phyloP scores from a whole-genome alignment of 1,140 invertebrate genomes.

The Drosophila serrata region DNA sequence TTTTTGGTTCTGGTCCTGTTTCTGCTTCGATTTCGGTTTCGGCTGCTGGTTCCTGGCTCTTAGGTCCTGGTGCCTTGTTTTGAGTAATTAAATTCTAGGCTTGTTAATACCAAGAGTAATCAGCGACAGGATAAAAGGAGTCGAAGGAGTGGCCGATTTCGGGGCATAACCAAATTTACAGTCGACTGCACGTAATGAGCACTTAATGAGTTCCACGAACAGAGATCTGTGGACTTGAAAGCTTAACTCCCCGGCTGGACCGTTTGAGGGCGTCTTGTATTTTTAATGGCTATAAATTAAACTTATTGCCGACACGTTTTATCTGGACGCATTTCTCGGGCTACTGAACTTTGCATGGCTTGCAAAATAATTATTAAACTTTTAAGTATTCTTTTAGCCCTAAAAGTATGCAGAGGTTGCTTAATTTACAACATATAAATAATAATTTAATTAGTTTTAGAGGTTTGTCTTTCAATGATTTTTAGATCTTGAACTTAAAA shows the following conservation, averaged over 20 bases:
- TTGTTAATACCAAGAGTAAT: slow-evolving; percentile 51
- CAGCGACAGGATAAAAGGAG: slow-evolving; percentile 37
- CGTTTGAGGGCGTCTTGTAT: slow-evolving; percentile 23
- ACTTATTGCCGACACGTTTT: slow-evolving; percentile 7
- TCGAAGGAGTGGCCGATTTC: slow-evolving; percentile 29
- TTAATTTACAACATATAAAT: neutral
- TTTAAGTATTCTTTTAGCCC: neutral
- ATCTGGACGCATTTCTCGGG: neutral
- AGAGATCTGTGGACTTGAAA: slow-evolving; percentile 12
- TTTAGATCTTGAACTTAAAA: neutral
- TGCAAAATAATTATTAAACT: neutral
- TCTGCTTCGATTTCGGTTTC: slow-evolving; percentile 12
- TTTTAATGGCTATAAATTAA: slow-evolving; percentile 36
- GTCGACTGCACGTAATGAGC: slow-evolving; percentile 64
- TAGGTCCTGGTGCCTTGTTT: slow-evolving; percentile 5
- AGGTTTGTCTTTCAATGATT: neutral
- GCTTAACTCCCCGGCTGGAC: slow-evolving; percentile 1
- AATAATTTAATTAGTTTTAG: neutral
- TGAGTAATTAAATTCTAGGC: slow-evolving; percentile 53
- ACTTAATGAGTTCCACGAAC: slow-evolving; percentile 55
- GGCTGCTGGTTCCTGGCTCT: slow-evolving; percentile 2
- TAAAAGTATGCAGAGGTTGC: neutral
- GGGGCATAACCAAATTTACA: slow-evolving; percentile 55
- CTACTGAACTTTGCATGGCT: neutral
- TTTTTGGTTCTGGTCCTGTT: slow-evolving; percentile 7